A percentile compares a stretch with the other conserved stretches of the same genome.
phyloP scores from a whole-genome alignment of 2,888 invertebrate genomes.

The Amphipoea lucens region DNA sequence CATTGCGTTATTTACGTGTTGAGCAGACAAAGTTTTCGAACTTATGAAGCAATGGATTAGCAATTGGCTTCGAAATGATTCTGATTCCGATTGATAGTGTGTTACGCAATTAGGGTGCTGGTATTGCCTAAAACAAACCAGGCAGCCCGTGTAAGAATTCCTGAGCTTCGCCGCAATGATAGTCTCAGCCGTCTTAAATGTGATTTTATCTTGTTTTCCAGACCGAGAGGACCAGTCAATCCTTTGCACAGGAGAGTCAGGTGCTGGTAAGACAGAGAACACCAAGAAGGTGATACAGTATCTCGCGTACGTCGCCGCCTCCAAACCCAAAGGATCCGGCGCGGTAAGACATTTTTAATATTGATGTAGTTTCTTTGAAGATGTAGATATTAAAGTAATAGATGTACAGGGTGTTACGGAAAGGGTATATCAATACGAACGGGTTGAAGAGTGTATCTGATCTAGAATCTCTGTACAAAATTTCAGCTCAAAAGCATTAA shows the following conservation, averaged over 20 bases:
- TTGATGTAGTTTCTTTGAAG: background rate
- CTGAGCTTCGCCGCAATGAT: background rate
- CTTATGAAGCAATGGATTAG: too few relatives aligned
- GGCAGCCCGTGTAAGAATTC: background rate
- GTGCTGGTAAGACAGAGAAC: conserved; percentile 99
- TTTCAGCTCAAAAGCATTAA: too few relatives aligned
- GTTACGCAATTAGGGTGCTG: too few relatives aligned
- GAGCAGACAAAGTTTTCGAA: too few relatives aligned
- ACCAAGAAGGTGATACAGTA: conserved; percentile 99
- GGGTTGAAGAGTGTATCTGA: too few relatives aligned
- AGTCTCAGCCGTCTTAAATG: background rate
- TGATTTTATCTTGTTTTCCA: conserved; percentile 82
- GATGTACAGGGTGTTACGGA: too few relatives aligned
- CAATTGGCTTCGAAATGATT: too few relatives aligned
- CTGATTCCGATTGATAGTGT: too few relatives aligned
- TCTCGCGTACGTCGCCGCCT: conserved; percentile 99
- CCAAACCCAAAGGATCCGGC: conserved; percentile 97
- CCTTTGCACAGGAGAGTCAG: conserved; percentile 99
- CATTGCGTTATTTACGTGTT: too few relatives aligned
- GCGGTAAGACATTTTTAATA: conserved; percentile 91
- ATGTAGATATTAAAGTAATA: background rate
- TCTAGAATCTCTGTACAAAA: too few relatives aligned
- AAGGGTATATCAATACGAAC: too few relatives aligned
- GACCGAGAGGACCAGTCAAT: conserved; percentile 99
- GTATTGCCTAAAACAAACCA: background rate